Evolutionary conservation across 2,113 vertebrate genomes (phyloP).

Genomic region (Galbula dea): DNA sequence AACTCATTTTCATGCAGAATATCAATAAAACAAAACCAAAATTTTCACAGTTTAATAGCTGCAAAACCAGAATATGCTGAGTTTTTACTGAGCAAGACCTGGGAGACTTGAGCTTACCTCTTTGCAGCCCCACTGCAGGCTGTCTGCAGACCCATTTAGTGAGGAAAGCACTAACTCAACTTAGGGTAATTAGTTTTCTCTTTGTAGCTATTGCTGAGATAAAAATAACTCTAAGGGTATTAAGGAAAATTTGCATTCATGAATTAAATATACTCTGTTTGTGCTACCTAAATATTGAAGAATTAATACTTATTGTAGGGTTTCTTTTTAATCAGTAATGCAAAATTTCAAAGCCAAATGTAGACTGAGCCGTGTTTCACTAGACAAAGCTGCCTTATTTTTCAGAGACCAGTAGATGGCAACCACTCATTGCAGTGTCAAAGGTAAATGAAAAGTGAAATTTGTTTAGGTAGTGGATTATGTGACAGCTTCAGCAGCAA

Average conservation of each 20-base stretch:
- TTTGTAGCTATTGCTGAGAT: neutral
- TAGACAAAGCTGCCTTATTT: neutral
- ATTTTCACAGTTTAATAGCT: neutral
- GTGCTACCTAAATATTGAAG: neutral
- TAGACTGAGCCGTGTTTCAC: neutral
- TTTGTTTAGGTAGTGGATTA: neutral
- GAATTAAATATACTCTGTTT: neutral
- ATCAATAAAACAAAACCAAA: neutral
- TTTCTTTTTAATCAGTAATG: neutral
- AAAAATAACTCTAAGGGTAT: neutral
- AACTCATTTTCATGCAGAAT: neutral
- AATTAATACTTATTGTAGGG: neutral
- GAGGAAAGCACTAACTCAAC: neutral
- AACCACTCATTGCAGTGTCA: conserved; percentile 25
- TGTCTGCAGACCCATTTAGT: neutral
- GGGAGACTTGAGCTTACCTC: neutral
- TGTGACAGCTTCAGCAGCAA: neutral
- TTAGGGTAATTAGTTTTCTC: neutral
- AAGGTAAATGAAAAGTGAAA: neutral
- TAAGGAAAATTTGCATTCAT: neutral
- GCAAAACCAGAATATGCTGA: neutral
- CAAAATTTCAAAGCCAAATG: neutral
- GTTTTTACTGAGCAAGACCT: neutral
- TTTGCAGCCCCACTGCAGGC: neutral
- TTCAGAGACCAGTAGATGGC: conserved; percentile 63